Percentiles rank a stretch among this genome's conserved stretches.
Evolutionary conservation across 2,888 invertebrate genomes (phyloP).

Genomic region (Falcaria lacertinaria): DNA sequence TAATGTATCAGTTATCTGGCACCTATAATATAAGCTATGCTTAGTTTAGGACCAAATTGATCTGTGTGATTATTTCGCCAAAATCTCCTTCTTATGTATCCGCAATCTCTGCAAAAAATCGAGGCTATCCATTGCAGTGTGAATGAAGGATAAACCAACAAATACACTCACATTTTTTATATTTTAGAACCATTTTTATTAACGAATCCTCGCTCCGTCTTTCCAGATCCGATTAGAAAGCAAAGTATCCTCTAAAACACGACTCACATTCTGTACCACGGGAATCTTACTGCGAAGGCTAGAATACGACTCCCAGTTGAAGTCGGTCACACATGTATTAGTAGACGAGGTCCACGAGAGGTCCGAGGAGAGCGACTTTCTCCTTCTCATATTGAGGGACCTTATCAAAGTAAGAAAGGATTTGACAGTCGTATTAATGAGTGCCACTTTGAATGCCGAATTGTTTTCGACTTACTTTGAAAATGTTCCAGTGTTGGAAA

Average conservation of each 20-base stretch:
- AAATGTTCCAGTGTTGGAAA: slow-evolving; percentile 87
- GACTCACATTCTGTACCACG: slow-evolving; percentile 95
- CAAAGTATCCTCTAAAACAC: slow-evolving; percentile 86
- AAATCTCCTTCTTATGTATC: too few relatives aligned
- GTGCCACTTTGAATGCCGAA: slow-evolving; percentile 93
- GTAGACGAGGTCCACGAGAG: slow-evolving; percentile 97
- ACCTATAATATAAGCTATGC: too few relatives aligned
- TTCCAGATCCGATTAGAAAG: slow-evolving; percentile 89
- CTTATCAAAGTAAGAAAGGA: slow-evolving; percentile 85
- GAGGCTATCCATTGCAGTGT: too few relatives aligned
- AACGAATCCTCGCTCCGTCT: not conserved
- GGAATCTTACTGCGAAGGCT: slow-evolving; percentile 92
- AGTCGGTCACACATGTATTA: slow-evolving; percentile 89
- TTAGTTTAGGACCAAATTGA: too few relatives aligned
- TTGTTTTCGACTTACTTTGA: slow-evolving; percentile 92
- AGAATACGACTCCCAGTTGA: slow-evolving; percentile 87
- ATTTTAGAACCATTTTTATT: slow-evolving; percentile 22
- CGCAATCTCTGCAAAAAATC: too few relatives aligned
- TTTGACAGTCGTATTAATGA: slow-evolving; percentile 93
- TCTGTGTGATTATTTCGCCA: too few relatives aligned
- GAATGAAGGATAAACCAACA: too few relatives aligned
- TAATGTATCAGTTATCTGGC: too few relatives aligned
- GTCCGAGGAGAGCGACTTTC: slow-evolving; percentile 93
- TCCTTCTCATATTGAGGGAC: slow-evolving; percentile 89
- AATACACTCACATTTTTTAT: too few relatives aligned